Evolutionary conservation across 2,797 vertebrate species (phyloP), one percentile per base, ranked within the genome.

Genomic region (Lacerta viridis): DNA sequence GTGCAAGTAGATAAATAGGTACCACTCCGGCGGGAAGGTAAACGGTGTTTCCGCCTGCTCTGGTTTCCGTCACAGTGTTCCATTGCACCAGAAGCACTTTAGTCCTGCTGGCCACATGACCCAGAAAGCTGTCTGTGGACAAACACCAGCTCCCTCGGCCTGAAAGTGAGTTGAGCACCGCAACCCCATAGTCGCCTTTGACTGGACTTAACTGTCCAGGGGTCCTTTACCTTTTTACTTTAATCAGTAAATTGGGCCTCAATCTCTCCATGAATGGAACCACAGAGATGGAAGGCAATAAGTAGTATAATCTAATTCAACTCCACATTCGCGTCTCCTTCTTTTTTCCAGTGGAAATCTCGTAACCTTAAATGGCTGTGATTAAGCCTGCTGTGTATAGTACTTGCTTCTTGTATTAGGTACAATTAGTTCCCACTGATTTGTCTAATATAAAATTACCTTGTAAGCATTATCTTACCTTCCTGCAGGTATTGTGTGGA

Each of bases 361-460:
- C 46, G 68, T 41, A 80, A 89, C 50, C 41, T 36, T 85, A 80
- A 64, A 72, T 89, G 55, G 55, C 83, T 50, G 20, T 74, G n/a
- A 36, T 85, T 74, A 84, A 66, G n/a, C 83, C 77, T 85, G 77
- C 83, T 85, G 88, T 50, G 55, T 85, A 36, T 72, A 55, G 29
- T 72, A n/a, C 77, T 80, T 72, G 6, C 18, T 20, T 85, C 71
- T 29, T 72, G 50, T 79, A 84, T 20, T 74, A 80, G 68, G 20
- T 59, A 80, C 39, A 89, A 74, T 89, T 85, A 89, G 69, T 89
- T 85, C 88, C 69, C n/a, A 80, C 41, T 1, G 29, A 71, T 61
- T 23, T 72, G 27, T 74, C 69, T 85, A 69, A 50, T 80, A 10
- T 80, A 74, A 64, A n/a, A 79, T 84, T 84, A 72, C 36, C 36